These are phyloP conservation scores for Dorcus parallelipipedus DNA, from an alignment of 2,888 invertebrate genomes.

Conservation along the genomic window DNA sequence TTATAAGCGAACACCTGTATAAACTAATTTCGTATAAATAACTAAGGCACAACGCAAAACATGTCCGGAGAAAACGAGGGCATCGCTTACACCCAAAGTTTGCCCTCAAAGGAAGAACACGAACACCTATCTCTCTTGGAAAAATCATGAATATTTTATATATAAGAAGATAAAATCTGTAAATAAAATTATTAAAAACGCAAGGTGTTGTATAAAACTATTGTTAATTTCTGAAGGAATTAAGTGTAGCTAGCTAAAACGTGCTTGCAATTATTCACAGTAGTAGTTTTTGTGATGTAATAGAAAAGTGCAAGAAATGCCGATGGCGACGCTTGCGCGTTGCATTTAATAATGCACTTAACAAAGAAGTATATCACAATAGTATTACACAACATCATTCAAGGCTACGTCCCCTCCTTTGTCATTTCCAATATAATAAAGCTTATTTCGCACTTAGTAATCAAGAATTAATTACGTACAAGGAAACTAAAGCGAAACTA, in stretches of 20 bases:
- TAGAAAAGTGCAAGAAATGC: constrained; percentile 21
- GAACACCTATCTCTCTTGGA: no score
- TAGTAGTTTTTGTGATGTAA: constrained; percentile 25
- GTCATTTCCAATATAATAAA: constrained; percentile 11
- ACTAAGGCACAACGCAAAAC: constrained; percentile 11
- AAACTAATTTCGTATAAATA: constrained; percentile 5
- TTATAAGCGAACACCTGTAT: constrained; percentile 3
- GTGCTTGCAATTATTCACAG: constrained; percentile 21
- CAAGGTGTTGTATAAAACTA: background rate
- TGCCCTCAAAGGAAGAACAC: no score
- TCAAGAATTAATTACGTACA: constrained; percentile 1
- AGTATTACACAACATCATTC: constrained; percentile 12
- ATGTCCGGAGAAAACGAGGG: background rate
- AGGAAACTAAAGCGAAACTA: no score
- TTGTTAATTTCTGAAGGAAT: constrained; percentile 21
- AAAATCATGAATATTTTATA: no score
- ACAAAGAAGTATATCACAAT: constrained; percentile 20
- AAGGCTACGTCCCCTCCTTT: constrained; percentile 2
- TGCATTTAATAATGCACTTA: constrained; percentile 12
- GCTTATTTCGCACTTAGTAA: constrained; percentile 14
- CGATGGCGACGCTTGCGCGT: constrained; percentile 13
- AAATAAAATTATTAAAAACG: no score
- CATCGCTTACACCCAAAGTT: no score
- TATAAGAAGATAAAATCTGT: no score
- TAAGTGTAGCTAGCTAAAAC: constrained; percentile 15